A percentile compares a stretch with the other conserved stretches of the same genome.
Evolutionary conservation across 2,797 vertebrate species (phyloP).

Genomic region (Lagodon rhomboides): DNA sequence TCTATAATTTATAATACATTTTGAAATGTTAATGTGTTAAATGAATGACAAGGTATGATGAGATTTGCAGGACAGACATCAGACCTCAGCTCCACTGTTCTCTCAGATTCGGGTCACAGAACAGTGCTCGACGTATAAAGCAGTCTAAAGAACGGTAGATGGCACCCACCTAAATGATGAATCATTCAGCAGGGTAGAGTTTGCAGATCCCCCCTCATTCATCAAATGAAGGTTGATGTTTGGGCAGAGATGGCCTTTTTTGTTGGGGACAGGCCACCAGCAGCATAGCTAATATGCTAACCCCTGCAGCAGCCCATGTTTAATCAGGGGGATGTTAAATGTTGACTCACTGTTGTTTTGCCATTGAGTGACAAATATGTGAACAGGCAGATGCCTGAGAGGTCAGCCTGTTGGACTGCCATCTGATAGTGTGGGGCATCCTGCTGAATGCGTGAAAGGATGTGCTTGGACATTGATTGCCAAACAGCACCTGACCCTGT

Average conservation of each 20-base stretch:
- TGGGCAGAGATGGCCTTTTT: slow-evolving; percentile 9
- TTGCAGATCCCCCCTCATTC: neutral
- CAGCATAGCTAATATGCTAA: slow-evolving; percentile 28
- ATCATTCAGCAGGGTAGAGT: neutral
- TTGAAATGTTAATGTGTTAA: too few species aligned
- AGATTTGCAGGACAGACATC: too few species aligned
- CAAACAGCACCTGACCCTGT: slow-evolving; percentile 8
- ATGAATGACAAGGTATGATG: too few species aligned
- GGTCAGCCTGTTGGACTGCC: slow-evolving; percentile 28
- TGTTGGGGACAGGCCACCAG: slow-evolving; percentile 7
- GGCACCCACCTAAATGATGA: neutral
- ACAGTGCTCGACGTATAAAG: neutral
- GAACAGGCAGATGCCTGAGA: slow-evolving; percentile 25
- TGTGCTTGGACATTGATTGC: slow-evolving; percentile 5
- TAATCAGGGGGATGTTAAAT: slow-evolving; percentile 46
- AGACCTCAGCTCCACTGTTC: too few species aligned
- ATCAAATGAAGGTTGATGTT: slow-evolving; percentile 3
- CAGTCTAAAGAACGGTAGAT: too few species aligned
- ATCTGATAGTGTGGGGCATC: slow-evolving; percentile 11
- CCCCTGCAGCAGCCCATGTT: slow-evolving; percentile 28
- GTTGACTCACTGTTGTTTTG: slow-evolving; percentile 52
- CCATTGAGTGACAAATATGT: slow-evolving; percentile 31
- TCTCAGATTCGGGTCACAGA: neutral
- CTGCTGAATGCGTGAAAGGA: slow-evolving; percentile 11
- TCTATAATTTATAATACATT: too few species aligned